phyloP scores from a whole-genome alignment of 2,888 invertebrate genomes.

The Trachelus tabidus region DNA sequence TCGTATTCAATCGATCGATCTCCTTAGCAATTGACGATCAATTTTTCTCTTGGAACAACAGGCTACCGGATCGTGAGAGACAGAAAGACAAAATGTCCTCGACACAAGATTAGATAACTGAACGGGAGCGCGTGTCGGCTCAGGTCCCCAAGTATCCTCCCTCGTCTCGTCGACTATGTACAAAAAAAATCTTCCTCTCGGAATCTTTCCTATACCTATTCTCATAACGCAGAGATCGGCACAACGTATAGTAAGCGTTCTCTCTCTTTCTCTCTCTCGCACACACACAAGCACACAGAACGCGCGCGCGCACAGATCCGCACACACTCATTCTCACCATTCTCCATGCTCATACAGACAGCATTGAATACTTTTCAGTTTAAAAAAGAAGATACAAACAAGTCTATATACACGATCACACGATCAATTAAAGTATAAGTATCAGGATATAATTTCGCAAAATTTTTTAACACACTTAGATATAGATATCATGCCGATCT shows the following conservation, averaged over 20 bases:
- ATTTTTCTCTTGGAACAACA: not conserved
- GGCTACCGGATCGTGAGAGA: not conserved
- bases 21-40: not conserved
- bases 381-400: not conserved
- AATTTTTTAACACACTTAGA: not conserved
- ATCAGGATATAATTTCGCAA: not conserved
- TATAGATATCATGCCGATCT: not conserved
- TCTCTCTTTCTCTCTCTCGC: not conserved
- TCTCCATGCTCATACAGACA: not conserved
- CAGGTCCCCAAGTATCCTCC: constrained; percentile 58
- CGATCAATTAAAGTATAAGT: not conserved
- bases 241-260: not conserved
- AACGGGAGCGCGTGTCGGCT: constrained; percentile 44
- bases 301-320: no score
- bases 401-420: not conserved
- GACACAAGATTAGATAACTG: constrained; percentile 17
- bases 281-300: not conserved
- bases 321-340: not conserved
- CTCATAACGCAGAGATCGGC: not conserved
- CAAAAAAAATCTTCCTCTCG: constrained; percentile 36
- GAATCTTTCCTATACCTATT: constrained; percentile 27
- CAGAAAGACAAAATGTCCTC: not conserved
- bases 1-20: not conserved
- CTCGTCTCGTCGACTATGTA: constrained; percentile 46
- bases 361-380: not conserved